Conservation (phyloP, 2,113 vertebrate genomes). For the Porphyrio hochstetteri region DNA sequence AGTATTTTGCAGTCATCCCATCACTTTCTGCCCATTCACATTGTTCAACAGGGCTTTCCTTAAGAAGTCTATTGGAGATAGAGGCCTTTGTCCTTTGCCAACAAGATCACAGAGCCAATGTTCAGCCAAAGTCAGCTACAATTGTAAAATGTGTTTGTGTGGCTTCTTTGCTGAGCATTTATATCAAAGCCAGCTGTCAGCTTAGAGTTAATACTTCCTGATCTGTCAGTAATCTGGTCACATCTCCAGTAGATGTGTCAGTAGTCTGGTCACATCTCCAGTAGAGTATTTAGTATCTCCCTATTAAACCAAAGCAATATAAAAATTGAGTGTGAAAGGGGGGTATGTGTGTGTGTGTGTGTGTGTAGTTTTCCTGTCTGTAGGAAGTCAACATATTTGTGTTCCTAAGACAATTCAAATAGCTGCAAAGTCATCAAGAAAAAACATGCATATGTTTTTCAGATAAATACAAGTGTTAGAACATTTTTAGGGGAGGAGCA, state of each 20-base stretch:
- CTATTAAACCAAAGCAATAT: neutral
- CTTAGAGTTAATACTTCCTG: neutral
- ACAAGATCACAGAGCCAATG: neutral
- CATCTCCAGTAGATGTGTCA: neutral
- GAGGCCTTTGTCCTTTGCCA: neutral
- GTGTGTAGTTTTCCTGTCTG: neutral
- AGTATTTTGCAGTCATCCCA: neutral
- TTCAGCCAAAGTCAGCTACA: neutral
- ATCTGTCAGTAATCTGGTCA: neutral
- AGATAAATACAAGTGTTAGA: constrained; percentile 14
- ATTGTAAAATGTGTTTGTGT: neutral
- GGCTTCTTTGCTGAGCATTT: neutral
- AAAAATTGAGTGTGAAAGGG: neutral
- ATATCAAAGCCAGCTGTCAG: neutral
- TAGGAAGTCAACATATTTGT: neutral
- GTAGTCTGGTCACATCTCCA: neutral
- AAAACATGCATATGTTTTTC: neutral
- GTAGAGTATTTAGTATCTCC: neutral
- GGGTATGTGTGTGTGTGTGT: fast-evolving
- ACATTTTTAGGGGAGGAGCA: neutral
- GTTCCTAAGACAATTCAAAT: neutral
- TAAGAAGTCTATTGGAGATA: neutral
- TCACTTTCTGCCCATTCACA: neutral
- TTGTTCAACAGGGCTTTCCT: neutral
- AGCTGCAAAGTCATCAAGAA: constrained; percentile 11